Percentiles rank a stretch among this genome's conserved stretches.
phyloP scores from a whole-genome alignment of 1,140 invertebrate genomes.

The Dryas iulia region DNA sequence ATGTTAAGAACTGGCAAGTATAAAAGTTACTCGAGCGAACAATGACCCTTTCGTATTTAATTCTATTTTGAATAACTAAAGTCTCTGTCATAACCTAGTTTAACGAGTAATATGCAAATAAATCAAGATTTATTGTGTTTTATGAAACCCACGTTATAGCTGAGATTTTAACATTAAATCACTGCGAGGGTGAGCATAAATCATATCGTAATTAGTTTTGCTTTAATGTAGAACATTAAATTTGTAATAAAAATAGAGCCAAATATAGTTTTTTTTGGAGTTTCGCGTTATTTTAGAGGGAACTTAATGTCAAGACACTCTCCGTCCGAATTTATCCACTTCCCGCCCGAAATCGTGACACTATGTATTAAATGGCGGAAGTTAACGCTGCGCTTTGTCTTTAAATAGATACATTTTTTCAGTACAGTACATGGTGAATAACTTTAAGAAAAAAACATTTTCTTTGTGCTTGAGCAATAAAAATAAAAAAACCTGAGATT shows the following conservation, averaged over 20 bases:
- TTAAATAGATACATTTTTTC: too few relatives aligned
- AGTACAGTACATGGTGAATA: neutral
- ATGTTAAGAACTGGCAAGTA: constrained; percentile 7
- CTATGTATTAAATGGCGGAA: too few relatives aligned
- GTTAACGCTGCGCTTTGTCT: too few relatives aligned
- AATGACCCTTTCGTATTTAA: constrained; percentile 2
- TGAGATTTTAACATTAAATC: constrained; percentile 18
- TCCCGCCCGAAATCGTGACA: too few relatives aligned
- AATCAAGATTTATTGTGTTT: constrained; percentile 29
- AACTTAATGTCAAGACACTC: too few relatives aligned
- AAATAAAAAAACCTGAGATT: neutral
- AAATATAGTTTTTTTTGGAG: too few relatives aligned
- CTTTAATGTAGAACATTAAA: neutral
- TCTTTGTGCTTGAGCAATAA: neutral
- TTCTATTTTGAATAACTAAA: constrained; percentile 18
- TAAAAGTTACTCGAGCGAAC: constrained; percentile 2
- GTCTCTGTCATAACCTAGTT: constrained; percentile 23
- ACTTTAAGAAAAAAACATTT: neutral
- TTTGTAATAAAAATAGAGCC: neutral
- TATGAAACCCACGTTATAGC: constrained; percentile 4
- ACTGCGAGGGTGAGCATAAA: constrained; percentile 17
- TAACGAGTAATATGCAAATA: constrained; percentile 18
- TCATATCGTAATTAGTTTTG: constrained; percentile 15
- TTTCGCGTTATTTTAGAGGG: too few relatives aligned
- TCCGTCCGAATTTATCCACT: too few relatives aligned